Evolutionary conservation across 2,888 invertebrate genomes (phyloP).

Genomic region (Rhingia rostrata): DNA sequence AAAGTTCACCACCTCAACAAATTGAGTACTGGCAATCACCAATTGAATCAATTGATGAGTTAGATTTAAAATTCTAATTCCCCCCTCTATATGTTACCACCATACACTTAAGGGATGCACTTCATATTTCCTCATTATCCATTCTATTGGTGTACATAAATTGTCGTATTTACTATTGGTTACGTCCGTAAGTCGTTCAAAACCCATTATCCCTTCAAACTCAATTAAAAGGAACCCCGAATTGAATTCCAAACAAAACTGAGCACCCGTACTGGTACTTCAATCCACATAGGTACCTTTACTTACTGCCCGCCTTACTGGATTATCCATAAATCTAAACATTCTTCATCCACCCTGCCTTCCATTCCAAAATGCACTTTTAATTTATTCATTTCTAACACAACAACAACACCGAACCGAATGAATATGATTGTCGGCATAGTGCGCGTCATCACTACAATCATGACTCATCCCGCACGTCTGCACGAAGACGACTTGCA

Average conservation of each 20-base stretch:
- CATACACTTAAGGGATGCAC: not conserved
- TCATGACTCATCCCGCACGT: slow-evolving; percentile 62
- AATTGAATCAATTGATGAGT: slow-evolving; percentile 24
- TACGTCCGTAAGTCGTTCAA: slow-evolving; percentile 34
- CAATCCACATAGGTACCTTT: slow-evolving; percentile 25
- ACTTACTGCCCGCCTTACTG: slow-evolving; percentile 30
- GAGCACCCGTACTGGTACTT: not conserved
- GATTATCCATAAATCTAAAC: slow-evolving; percentile 57
- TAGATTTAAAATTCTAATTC: slow-evolving; percentile 24
- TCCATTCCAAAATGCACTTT: slow-evolving; percentile 35
- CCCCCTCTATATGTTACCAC: not conserved
- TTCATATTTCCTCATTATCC: not conserved
- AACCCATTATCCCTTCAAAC: slow-evolving; percentile 31
- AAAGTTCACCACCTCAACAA: too few relatives aligned
- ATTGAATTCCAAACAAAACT: not conserved
- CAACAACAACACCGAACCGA: slow-evolving; percentile 22
- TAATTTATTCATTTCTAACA: slow-evolving; percentile 55
- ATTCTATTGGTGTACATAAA: not conserved
- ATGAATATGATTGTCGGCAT: slow-evolving; percentile 33
- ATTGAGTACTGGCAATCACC: not conserved
- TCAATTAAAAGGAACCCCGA: slow-evolving; percentile 32
- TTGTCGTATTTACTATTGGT: not conserved
- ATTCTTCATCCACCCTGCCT: slow-evolving; percentile 7
- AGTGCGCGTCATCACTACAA: slow-evolving; percentile 44
- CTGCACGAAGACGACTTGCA: slow-evolving; percentile 59